Conservation (phyloP, 2,888 invertebrate genomes). For the Macrosiphum euphorbiae region DNA sequence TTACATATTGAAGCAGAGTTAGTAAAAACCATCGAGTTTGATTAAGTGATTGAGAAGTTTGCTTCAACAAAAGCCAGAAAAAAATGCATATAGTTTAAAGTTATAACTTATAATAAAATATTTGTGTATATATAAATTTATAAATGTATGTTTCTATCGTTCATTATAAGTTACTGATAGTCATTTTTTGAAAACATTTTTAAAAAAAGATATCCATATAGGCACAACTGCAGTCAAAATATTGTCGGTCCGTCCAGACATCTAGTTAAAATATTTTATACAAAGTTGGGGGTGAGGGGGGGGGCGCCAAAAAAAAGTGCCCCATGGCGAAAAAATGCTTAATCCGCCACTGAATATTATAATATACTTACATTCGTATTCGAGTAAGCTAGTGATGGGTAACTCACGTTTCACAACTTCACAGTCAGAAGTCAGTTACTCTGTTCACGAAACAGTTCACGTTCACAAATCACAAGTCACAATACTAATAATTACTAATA, state of each 20-base stretch:
- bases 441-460: too few species aligned
- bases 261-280: not conserved
- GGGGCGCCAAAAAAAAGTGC: not conserved
- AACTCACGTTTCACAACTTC: too few species aligned
- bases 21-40: not conserved
- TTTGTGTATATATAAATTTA: not conserved
- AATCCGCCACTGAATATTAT: too few species aligned
- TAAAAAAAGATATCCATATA: not conserved
- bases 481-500: too few species aligned
- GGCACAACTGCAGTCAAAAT: not conserved
- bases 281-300: not conserved
- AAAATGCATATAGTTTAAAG: not conserved
- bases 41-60: not conserved
- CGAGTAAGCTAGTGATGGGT: too few species aligned
- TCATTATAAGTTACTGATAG: not conserved
- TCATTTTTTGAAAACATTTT: not conserved
- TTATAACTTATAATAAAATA: not conserved
- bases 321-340: not conserved
- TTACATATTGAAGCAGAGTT: slow-evolving; percentile 5
- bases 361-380: too few species aligned
- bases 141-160: slow-evolving; percentile 4
- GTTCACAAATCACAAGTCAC: too few species aligned
- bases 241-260: not conserved
- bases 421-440: too few species aligned
- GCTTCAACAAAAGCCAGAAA: not conserved